These are phyloP conservation scores for Lepidonotus clava DNA, from an alignment of 2,888 invertebrate genomes.

Conservation along the genomic window DNA sequence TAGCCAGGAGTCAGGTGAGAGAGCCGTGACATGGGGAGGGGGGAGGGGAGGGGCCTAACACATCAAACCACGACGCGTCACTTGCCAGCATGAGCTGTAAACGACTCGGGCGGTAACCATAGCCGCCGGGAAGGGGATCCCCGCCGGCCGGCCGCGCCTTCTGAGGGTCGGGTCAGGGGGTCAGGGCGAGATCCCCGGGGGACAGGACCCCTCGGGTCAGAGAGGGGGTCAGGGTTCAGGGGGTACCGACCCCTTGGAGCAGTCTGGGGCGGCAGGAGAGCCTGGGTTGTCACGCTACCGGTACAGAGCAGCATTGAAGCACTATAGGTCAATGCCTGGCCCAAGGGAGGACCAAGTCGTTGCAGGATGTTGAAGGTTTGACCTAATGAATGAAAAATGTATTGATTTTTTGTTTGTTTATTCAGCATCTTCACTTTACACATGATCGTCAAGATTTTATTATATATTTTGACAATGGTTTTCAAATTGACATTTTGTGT, in stretches of 20 bases:
- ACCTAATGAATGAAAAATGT: too few species aligned
- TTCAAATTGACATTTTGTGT: background rate
- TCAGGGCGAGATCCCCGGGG: background rate
- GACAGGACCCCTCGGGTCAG: background rate
- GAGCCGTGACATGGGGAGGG: too few species aligned
- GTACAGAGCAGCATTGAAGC: background rate
- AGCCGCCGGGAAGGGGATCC: constrained; percentile 31
- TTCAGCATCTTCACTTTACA: too few species aligned
- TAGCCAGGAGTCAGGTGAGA: constrained; percentile 32
- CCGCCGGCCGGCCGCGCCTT: background rate
- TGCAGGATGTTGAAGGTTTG: too few species aligned
- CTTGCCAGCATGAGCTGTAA: background rate
- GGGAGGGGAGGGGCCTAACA: too few species aligned
- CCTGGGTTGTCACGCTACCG: background rate
- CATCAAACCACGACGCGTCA: too few species aligned
- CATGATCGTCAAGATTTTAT: too few species aligned
- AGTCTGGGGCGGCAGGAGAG: background rate
- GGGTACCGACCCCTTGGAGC: background rate
- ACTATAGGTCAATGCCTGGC: too few species aligned
- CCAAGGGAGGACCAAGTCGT: too few species aligned
- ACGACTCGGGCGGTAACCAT: background rate
- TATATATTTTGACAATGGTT: too few species aligned
- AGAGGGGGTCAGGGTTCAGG: background rate
- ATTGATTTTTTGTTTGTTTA: too few species aligned
- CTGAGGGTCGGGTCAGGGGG: background rate